Evolutionary conservation across 2,797 vertebrate species (phyloP).

Genomic region (Xenops minutus): DNA sequence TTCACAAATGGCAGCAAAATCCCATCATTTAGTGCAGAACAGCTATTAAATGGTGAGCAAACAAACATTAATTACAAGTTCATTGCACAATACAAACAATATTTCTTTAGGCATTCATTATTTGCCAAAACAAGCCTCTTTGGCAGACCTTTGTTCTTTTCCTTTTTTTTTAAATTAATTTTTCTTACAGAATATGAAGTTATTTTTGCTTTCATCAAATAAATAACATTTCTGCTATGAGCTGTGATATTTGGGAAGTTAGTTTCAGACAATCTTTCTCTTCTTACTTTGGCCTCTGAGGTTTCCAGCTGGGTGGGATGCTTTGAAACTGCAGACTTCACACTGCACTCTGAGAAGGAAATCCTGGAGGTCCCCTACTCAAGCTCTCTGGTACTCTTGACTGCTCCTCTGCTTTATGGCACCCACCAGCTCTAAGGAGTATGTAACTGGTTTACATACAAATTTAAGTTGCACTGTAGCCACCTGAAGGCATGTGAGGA

Average conservation of each 20-base stretch:
- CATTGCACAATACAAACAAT: constrained; percentile 38
- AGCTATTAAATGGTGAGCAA: constrained; percentile 25
- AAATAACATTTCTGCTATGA: neutral
- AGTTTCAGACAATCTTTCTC: neutral
- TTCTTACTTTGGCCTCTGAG: neutral
- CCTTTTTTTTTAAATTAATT: neutral
- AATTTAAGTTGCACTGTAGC: neutral
- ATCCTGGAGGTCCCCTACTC: neutral
- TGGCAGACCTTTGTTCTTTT: neutral
- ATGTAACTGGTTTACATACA: neutral
- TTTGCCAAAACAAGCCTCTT: constrained; percentile 15
- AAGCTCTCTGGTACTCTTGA: neutral
- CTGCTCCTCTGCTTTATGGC: neutral
- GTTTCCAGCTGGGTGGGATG: neutral
- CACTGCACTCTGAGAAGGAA: neutral
- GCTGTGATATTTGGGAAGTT: neutral
- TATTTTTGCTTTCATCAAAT: neutral
- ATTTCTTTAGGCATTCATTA: constrained; percentile 36
- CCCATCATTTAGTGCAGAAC: neutral
- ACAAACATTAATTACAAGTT: constrained; percentile 55
- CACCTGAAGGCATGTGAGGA: neutral
- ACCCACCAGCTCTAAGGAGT: neutral
- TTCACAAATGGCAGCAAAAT: constrained; percentile 31
- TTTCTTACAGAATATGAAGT: neutral
- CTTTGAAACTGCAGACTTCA: neutral